Percentiles rank a stretch among this genome's conserved stretches.
Conservation (phyloP, 2,797 vertebrate genomes). For the Girardinus metallicus region DNA sequence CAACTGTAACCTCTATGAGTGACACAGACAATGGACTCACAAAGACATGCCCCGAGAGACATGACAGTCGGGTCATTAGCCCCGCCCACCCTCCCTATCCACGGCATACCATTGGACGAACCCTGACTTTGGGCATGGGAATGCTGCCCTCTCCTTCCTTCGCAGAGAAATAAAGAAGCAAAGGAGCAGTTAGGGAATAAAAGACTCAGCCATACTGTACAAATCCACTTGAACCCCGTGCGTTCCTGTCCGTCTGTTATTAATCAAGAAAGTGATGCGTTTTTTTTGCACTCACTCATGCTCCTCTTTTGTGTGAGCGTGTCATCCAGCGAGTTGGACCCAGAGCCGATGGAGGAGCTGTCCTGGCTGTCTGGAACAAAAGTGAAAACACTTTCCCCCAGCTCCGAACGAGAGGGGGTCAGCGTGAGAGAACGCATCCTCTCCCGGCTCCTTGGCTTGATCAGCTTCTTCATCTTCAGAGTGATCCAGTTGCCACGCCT, state of each 20-base stretch:
- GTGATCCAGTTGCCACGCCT: conserved; percentile 99
- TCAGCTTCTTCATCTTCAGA: conserved; percentile 97
- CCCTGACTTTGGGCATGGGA: conserved; percentile 78
- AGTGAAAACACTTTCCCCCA: conserved; percentile 89
- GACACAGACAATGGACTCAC: conserved; percentile 72
- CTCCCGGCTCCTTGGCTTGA: conserved; percentile 95
- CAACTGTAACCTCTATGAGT: conserved; percentile 54
- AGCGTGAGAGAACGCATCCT: conserved; percentile 91
- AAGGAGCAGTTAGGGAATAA: conserved; percentile 63
- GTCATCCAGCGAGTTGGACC: conserved; percentile 97
- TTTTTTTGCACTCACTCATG: conserved; percentile 88
- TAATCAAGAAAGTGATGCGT: not conserved
- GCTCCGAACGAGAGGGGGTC: conserved; percentile 93
- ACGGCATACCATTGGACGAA: conserved; percentile 82
- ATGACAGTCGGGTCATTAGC: conserved; percentile 59
- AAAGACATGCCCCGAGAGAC: conserved; percentile 73
- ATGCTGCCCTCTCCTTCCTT: conserved; percentile 84
- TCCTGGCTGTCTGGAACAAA: conserved; percentile 94
- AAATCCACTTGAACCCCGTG: not conserved
- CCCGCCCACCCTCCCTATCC: conserved; percentile 68
- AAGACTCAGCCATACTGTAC: conserved; percentile 33
- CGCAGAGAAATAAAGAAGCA: conserved; percentile 61
- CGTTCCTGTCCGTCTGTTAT: not conserved
- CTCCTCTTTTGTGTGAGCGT: conserved; percentile 90
- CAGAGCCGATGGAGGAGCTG: conserved; percentile 96